Percentiles rank a stretch among this genome's conserved stretches.
These are phyloP conservation scores for Drosophila grimshawi DNA, from an alignment of 1,140 invertebrate genomes.

Conservation along the genomic window DNA sequence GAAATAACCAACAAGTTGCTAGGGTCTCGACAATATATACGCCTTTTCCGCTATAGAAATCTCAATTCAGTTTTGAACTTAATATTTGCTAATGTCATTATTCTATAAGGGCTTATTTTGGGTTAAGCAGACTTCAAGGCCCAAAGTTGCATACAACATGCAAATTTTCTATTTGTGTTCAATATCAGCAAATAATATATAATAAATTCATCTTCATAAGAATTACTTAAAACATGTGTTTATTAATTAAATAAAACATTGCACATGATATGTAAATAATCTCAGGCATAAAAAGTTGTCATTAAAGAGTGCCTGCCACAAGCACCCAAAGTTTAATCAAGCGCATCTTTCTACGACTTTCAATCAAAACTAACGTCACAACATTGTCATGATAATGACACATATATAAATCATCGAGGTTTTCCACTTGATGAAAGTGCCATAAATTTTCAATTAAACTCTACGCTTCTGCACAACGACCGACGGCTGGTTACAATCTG, in stretches of 20 bases:
- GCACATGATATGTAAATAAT: no score
- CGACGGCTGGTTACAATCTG: conserved; percentile 27
- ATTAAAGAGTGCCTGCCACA: no score
- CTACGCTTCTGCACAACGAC: conserved; percentile 43
- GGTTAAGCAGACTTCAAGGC: no score
- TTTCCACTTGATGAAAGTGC: conserved; percentile 64
- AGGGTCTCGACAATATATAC: neutral
- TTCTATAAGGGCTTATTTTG: no score
- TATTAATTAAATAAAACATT: no score
- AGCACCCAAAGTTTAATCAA: neutral
- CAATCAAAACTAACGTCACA: neutral
- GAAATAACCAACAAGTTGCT: neutral
- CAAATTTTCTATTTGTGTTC: no score
- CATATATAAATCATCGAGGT: conserved; percentile 8
- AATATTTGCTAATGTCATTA: no score
- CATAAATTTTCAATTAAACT: conserved; percentile 81
- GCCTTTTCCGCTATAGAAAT: neutral
- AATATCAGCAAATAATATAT: no score
- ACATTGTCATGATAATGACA: neutral
- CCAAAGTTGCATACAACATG: no score
- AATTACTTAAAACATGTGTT: no score
- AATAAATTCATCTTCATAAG: no score
- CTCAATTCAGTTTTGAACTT: neutral
- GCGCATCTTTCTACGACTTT: neutral
- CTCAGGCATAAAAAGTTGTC: no score